Evolutionary conservation across 2,888 invertebrate species (phyloP).

Genomic region (Pollenia angustigena): DNA sequence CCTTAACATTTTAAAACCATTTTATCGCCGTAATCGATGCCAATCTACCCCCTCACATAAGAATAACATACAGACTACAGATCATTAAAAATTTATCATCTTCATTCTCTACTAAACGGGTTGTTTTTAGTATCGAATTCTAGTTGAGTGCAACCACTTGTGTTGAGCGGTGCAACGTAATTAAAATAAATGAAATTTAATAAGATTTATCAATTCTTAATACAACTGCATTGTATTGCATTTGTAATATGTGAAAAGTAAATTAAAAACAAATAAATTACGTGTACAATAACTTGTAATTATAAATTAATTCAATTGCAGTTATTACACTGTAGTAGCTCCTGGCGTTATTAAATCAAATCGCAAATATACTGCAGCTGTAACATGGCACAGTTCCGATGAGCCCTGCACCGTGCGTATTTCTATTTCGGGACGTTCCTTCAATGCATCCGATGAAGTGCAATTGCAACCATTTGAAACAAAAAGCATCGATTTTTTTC

Average conservation of each 20-base stretch:
- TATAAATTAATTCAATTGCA: slow-evolving; percentile 10
- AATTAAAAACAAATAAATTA: background rate
- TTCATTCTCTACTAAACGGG: background rate
- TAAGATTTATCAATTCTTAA: slow-evolving; percentile 3
- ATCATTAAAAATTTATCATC: background rate
- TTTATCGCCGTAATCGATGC: no score
- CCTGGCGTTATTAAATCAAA: slow-evolving; percentile 55
- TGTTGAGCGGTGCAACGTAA: background rate
- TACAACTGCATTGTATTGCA: background rate
- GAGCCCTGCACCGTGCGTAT: slow-evolving; percentile 25
- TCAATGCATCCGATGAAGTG: background rate
- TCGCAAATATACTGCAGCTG: slow-evolving; percentile 53
- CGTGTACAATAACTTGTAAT: background rate
- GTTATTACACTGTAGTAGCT: slow-evolving; percentile 57
- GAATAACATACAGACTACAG: background rate
- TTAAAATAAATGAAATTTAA: slow-evolving; percentile 23
- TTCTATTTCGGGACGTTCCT: background rate
- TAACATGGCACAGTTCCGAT: slow-evolving; percentile 7
- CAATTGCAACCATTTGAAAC: slow-evolving; percentile 35
- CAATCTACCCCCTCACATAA: no score
- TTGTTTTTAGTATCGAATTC: slow-evolving; percentile 24
- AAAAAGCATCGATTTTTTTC: slow-evolving; percentile 39
- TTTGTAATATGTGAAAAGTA: slow-evolving; percentile 29
- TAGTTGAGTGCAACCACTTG: background rate
- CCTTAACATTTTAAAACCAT: no score